Base-by-base conservation (phyloP, 2,888 invertebrate genomes). In the Deroplatys truncata region DNA sequence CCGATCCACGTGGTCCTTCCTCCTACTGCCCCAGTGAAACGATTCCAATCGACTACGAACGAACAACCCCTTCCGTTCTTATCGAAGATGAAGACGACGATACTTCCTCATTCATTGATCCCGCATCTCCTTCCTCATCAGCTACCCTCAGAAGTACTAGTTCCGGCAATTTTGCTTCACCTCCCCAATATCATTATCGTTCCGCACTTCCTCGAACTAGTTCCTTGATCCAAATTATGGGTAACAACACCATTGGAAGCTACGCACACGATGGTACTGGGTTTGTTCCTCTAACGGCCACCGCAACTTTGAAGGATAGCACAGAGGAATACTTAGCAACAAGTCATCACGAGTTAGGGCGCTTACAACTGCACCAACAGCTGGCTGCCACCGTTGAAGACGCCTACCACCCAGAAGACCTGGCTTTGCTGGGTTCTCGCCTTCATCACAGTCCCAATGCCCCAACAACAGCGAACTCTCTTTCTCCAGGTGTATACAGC, bases 71-170 rank as follows among this genome's bases (percentile, higher is more conserved):
- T 31, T 88, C 88, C 93, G 94, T 88, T 87, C 92, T 92, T 89
- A 92, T 92, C 91, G 92, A 92, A 91, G 92, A 92, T 92, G 89
- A 93, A 16, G 92, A 92, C 92, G 89, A 93, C n/a, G 88, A 89
- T 88, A 88, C 89, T 88, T 91, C 92, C 15, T 91, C 88, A 88
- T 92, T 92, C 90, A 89, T 92, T 94, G 94, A 92, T 94, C 84
- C 88, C 4, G 28, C 88, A 4, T 88, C 88, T 10, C 89, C 89
- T 9, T 28, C 56, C 20, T 49, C 84, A 31, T 87, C 87, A 4
- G 5, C 56, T 72, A 56, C 49, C 56, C 28, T 85, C 49, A 85
- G 28, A 85, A 28, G 49, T n/a, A 9, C n/a, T 4, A 49, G 43
- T 10, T 85, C 16, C 28, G n/a, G 20, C 0, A 72, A 16, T 72